Percentiles rank a stretch among this genome's conserved stretches.
Conservation (phyloP, 2,888 invertebrate genomes). For the Drosophila sordidapex region DNA sequence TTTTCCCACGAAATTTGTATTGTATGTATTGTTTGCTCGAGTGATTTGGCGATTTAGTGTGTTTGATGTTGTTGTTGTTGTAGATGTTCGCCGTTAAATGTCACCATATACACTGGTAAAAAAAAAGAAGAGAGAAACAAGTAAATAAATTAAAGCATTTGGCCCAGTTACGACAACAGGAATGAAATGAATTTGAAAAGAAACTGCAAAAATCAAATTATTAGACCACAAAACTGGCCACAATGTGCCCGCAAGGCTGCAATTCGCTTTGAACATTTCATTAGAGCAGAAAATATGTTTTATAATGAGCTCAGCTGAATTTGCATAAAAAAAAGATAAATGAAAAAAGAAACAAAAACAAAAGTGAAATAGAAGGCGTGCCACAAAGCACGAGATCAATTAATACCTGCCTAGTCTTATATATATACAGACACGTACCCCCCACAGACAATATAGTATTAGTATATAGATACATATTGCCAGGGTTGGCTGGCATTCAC, state of each 20-base stretch:
- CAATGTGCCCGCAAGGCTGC: constrained; percentile 56
- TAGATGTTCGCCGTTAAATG: constrained; percentile 34
- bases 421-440: background rate
- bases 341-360: constrained; percentile 17
- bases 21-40: constrained; percentile 35
- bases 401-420: constrained; percentile 32
- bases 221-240: constrained; percentile 55
- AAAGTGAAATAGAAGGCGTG: constrained; percentile 60
- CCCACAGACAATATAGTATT: background rate
- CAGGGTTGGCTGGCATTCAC: constrained; percentile 46
- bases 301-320: constrained; percentile 55
- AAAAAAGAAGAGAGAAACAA: constrained; percentile 12
- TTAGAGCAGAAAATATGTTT: constrained; percentile 70
- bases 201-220: constrained; percentile 43
- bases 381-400: constrained; percentile 57
- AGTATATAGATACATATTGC: background rate
- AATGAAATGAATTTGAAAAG: constrained; percentile 21
- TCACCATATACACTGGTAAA: constrained; percentile 50
- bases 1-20: constrained; percentile 61
- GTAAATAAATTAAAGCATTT: constrained; percentile 1
- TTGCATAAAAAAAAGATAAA: constrained; percentile 45
- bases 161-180: constrained; percentile 44
- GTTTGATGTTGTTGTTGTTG: constrained; percentile 1
- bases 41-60: constrained; percentile 52
- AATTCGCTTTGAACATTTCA: constrained; percentile 55